Evolutionary conservation across 2,113 vertebrate species (phyloP).

Genomic region (Pterocles gutturalis): DNA sequence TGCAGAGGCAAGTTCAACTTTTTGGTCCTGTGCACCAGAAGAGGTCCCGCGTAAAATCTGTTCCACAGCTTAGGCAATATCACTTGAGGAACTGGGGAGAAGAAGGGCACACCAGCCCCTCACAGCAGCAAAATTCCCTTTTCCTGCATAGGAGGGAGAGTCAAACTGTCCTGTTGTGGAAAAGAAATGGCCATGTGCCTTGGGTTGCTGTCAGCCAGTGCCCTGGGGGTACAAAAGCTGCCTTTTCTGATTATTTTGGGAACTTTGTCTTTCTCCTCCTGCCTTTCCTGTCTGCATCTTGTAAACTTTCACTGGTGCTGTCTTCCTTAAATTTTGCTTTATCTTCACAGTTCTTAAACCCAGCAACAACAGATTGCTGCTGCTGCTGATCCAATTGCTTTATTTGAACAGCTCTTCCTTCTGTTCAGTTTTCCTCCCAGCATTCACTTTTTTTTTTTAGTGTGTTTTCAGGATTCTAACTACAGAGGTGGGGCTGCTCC

Average conservation of each 20-base stretch:
- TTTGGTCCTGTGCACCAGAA: fast-evolving
- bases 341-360: background rate
- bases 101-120: background rate
- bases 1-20: background rate
- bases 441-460: background rate
- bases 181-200: background rate
- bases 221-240: background rate
- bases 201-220: background rate
- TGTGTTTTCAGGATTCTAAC: background rate
- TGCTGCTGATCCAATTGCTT: background rate
- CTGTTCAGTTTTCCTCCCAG: background rate
- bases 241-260: background rate
- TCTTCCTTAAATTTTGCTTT: background rate
- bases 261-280: background rate
- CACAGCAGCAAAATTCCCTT: background rate
- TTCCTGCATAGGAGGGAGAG: fast-evolving
- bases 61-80: background rate
- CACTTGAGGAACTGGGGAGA: background rate
- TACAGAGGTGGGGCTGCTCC: background rate
- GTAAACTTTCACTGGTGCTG: background rate
- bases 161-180: no score
- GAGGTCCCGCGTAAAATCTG: background rate
- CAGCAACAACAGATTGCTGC: background rate
- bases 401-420: background rate
- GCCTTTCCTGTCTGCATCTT: background rate